These are phyloP conservation scores for Puntigrus tetrazona DNA, from an alignment of 2,113 vertebrate genomes.

Conservation along the genomic window DNA sequence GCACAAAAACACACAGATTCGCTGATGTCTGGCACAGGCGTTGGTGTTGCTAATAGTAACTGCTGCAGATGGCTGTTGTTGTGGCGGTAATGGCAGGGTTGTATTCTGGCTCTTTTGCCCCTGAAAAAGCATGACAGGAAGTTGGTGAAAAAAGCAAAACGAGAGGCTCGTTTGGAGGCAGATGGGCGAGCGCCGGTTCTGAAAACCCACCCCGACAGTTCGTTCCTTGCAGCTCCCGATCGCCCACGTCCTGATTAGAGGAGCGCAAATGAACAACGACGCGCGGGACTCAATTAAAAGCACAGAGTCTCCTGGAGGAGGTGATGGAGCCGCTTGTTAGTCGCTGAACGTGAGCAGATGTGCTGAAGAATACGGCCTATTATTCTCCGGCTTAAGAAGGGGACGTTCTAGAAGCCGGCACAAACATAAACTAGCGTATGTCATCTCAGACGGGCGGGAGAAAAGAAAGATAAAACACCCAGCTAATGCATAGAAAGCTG, in stretches of 20 bases:
- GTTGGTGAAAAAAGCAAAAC: not conserved
- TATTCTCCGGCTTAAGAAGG: constrained; percentile 5
- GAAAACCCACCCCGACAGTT: not conserved
- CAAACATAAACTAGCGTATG: constrained; percentile 4
- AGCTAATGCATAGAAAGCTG: not conserved
- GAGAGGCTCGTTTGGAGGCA: constrained; percentile 27
- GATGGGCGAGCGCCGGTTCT: not conserved
- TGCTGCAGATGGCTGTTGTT: constrained; percentile 55
- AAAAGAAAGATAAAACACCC: not conserved
- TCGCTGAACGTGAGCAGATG: not conserved
- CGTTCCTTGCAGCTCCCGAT: not conserved
- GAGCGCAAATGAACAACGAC: not conserved
- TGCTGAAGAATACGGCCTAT: not conserved
- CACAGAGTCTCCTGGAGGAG: not conserved
- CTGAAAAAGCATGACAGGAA: constrained; percentile 23
- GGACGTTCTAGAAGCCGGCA: not conserved
- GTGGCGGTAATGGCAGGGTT: constrained; percentile 29
- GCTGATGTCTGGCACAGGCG: constrained; percentile 19
- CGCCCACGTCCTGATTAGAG: constrained; percentile 16
- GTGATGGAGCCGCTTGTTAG: constrained; percentile 17
- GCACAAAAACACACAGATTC: constrained; percentile 25
- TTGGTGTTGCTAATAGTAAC: constrained; percentile 61
- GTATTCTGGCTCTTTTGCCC: not conserved
- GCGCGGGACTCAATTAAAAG: constrained; percentile 1
- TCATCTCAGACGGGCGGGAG: not conserved